Evolutionary conservation across 2,888 invertebrate genomes (phyloP), one percentile per base, ranked within the genome.

Genomic region (Oxytorus armatus): DNA sequence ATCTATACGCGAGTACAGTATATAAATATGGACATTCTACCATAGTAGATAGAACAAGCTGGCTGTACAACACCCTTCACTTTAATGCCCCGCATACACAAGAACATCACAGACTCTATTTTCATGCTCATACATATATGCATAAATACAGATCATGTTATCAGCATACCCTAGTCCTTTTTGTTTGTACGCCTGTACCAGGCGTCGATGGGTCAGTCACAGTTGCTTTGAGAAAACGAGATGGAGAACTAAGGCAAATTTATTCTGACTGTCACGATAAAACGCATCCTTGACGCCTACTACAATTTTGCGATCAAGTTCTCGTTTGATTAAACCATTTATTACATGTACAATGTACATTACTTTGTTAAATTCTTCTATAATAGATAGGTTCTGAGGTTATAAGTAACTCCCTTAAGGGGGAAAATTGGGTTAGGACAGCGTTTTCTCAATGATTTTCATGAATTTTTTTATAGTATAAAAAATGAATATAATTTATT

Each of bases 101-200:
- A n/a, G n/a, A n/a, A n/a, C n/a, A n/a, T n/a, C 18, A 29, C 63
- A 66, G 44, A 11, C 47, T 77, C 21, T 53, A 77, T 77, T 73
- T 77, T 51, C 77, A 77, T 68, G 14, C 77, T 80, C 77, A 80
- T 80, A 39, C 77, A 80, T 80, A 57, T 49, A 77, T 80, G 73
- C 73, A 74, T 49, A 65, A 65, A 72, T 69, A 73, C 72, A 77
- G 73, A 77, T 77, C 73, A 57, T 53, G 69, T 74, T 77, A 80
- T 80, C 77, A 77, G 57, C 44, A 65, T 77, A 77, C 73, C 51
- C 57, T 47, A 57, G 36, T 74, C 33, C 42, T 73, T 65, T 44
- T 44, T 47, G 44, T 33, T 23, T 72, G 39, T 66, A 1, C 44
- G n/a, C 53, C 5, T n/a, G 5, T 11, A 18, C 51, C 70, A 25